Evolutionary conservation across 2,113 vertebrate species (phyloP).

Genomic region (Rhinopomastus cyanomelas): DNA sequence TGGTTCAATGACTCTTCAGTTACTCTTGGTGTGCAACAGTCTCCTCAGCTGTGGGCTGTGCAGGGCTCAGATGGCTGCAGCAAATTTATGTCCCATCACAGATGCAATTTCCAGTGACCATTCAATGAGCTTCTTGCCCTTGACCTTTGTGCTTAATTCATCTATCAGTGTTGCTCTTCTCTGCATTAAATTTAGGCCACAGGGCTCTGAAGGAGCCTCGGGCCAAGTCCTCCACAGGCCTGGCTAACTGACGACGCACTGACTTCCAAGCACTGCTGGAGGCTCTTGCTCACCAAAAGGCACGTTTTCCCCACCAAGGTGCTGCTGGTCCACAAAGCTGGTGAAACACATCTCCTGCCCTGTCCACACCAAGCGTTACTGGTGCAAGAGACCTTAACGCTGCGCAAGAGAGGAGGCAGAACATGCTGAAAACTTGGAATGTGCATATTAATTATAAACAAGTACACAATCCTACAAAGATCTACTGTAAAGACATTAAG

Average conservation of each 20-base stretch:
- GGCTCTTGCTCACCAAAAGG: background rate
- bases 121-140: background rate
- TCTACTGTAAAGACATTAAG: background rate
- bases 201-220: background rate
- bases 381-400: accelerated
- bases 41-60: background rate
- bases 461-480: background rate
- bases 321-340: background rate
- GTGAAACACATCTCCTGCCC: background rate
- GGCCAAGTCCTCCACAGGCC: background rate
- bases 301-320: background rate
- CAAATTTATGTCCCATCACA: background rate
- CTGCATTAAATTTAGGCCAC: background rate
- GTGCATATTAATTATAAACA: background rate
- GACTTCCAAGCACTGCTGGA: background rate
- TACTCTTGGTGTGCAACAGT: accelerated
- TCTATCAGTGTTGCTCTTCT: background rate
- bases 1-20: background rate
- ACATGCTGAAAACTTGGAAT: background rate
- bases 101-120: background rate
- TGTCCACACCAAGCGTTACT: accelerated
- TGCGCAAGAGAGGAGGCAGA: background rate
- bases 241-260: too few relatives aligned
- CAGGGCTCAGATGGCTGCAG: background rate
- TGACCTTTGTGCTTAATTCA: background rate